Evolutionary conservation across 2,888 invertebrate species (phyloP), one percentile per base, ranked within the genome.

Genomic region (Pycnomerus fuliginosus): DNA sequence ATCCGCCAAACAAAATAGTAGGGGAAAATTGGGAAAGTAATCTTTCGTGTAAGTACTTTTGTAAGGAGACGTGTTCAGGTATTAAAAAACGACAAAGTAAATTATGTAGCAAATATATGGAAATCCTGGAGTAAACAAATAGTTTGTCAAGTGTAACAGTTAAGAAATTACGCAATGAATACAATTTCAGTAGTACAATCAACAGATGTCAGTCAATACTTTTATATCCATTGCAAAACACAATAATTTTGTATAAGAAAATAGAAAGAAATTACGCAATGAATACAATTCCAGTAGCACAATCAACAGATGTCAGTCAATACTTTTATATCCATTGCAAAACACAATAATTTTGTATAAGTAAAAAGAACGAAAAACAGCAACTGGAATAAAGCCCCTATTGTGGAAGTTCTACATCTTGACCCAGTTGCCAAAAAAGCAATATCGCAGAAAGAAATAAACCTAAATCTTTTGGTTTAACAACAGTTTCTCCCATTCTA

Each of bases 401-500:
- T n/a, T n/a, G n/a, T n/a, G n/a, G n/a, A n/a, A n/a, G n/a, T n/a
- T n/a, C n/a, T n/a, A n/a, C n/a, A n/a, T n/a, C n/a, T n/a, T n/a
- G n/a, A n/a, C n/a, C n/a, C n/a, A n/a, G n/a, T n/a, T n/a, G n/a
- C n/a, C n/a, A n/a, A n/a, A 12, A 12, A 30, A 32, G 35, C 29
- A 7, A 27, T 16, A 33, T 10, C 14, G n/a, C n/a, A n/a, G 2
- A 31, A 12, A 39, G 16, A 8, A 40, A 33, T 33, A 20, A 16
- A 12, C 23, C 42, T 43, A 43, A 7, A 44, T 37, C 27, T 27
- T 44, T 48, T 55, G 45, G 28, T 51, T 50, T 16, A 52, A 39
- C 46, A 73, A 58, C 29, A 80, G 64, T 58, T 76, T 77, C 68
- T 89, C 87, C 90, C 90, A 90, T 70, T 89, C 82, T 53, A 87